Evolutionary conservation across 2,797 vertebrate species (phyloP).

Genomic region (Syncerus caffer): DNA sequence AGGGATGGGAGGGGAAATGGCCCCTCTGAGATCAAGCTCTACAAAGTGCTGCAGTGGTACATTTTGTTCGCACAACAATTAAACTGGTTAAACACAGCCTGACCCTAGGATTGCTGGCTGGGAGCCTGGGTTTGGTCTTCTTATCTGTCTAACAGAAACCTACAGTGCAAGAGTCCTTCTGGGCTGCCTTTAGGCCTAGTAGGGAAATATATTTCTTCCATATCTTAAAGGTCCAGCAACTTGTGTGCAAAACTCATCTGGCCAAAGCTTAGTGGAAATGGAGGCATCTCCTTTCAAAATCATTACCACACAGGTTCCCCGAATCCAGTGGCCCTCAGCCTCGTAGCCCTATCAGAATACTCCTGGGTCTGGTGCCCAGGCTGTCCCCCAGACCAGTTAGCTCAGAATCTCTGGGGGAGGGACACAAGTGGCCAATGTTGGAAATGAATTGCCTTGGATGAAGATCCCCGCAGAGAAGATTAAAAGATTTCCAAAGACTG

Average conservation of each 20-base stretch:
- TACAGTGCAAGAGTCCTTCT: background rate
- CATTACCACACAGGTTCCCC: background rate
- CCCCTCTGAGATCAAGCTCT: slow-evolving; percentile 29
- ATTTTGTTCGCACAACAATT: slow-evolving; percentile 47
- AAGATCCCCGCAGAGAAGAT: background rate
- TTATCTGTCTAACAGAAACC: background rate
- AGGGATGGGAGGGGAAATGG: background rate
- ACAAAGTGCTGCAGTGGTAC: background rate
- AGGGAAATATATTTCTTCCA: background rate
- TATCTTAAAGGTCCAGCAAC: background rate
- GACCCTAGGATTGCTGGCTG: background rate
- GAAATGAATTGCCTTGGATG: background rate
- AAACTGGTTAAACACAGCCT: slow-evolving; percentile 36
- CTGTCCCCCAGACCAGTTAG: background rate
- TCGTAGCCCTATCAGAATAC: background rate
- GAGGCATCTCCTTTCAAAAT: background rate
- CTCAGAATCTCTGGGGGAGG: background rate
- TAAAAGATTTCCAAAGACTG: background rate
- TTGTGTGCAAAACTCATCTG: background rate
- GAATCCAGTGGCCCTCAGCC: background rate
- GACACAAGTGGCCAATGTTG: background rate
- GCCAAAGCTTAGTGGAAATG: background rate
- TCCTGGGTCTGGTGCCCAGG: background rate
- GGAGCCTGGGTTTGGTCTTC: background rate
- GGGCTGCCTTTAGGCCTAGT: background rate